These are phyloP conservation scores for Petrocephalus sullivani DNA, from an alignment of 2,797 vertebrate genomes.

Conservation along the genomic window DNA sequence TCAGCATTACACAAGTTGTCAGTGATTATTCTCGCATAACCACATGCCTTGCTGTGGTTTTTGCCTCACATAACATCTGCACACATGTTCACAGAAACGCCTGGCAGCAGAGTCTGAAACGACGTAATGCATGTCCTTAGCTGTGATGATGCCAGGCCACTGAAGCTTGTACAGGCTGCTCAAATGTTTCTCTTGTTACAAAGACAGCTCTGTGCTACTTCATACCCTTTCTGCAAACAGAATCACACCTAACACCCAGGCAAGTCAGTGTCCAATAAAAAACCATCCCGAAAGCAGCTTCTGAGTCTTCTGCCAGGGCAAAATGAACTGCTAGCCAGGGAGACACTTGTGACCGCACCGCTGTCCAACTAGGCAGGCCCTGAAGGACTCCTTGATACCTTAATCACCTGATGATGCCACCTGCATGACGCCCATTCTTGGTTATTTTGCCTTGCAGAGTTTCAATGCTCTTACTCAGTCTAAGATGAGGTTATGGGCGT, in stretches of 20 bases:
- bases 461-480: slow-evolving; percentile 66
- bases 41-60: background rate
- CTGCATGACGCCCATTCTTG: slow-evolving; percentile 34
- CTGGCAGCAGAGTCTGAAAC: background rate
- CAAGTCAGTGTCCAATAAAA: background rate
- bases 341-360: background rate
- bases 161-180: background rate
- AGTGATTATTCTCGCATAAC: background rate
- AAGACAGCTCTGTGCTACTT: no score
- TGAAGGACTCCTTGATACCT: background rate
- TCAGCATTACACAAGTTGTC: background rate
- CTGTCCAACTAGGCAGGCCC: background rate
- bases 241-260: background rate
- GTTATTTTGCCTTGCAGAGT: slow-evolving; percentile 59
- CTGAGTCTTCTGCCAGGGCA: background rate
- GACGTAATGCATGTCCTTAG: background rate
- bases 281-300: background rate
- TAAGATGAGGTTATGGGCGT: slow-evolving; percentile 86
- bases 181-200: background rate
- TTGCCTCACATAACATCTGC: background rate
- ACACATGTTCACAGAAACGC: background rate
- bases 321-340: background rate
- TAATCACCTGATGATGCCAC: background rate
- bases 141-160: background rate
- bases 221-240: background rate